Conservation (phyloP, 2,888 invertebrate species). For the Lasius platythorax region DNA sequence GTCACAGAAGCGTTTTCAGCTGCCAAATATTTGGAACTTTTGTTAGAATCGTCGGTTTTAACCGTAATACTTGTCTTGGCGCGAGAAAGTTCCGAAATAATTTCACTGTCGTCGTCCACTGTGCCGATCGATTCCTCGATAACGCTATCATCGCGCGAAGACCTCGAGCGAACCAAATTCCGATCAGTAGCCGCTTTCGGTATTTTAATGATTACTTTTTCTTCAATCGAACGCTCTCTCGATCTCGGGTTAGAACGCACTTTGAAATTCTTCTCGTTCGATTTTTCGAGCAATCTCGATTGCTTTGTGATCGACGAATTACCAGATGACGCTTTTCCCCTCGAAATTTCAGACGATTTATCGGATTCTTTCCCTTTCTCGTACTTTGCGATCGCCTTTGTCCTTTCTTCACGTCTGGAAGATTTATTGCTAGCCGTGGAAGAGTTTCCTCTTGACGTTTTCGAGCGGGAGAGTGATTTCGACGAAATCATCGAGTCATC, state of each 20-base stretch:
- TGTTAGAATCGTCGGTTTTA: neutral
- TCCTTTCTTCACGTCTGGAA: neutral
- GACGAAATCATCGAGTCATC: slow-evolving; percentile 37
- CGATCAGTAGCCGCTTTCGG: neutral
- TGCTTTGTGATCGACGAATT: neutral
- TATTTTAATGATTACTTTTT: neutral
- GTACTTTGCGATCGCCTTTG: neutral
- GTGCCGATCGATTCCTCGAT: slow-evolving; percentile 52
- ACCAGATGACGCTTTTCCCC: neutral
- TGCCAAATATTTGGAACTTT: neutral
- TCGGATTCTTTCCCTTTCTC: neutral
- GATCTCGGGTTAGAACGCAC: neutral
- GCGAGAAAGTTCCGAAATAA: slow-evolving; percentile 46
- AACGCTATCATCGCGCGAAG: neutral
- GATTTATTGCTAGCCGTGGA: neutral
- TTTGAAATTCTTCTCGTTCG: neutral
- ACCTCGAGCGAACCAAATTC: neutral
- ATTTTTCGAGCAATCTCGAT: neutral
- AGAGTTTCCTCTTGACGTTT: slow-evolving; percentile 16
- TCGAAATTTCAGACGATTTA: slow-evolving; percentile 9
- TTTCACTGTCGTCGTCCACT: slow-evolving; percentile 52
- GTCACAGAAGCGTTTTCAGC: neutral
- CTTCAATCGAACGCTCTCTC: neutral
- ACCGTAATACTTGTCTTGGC: neutral
- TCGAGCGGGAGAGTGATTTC: slow-evolving; percentile 33